A percentile compares a stretch with the other conserved stretches of the same genome.
Conservation (phyloP, 2,113 vertebrate genomes). For the Dipodomys stephensi region DNA sequence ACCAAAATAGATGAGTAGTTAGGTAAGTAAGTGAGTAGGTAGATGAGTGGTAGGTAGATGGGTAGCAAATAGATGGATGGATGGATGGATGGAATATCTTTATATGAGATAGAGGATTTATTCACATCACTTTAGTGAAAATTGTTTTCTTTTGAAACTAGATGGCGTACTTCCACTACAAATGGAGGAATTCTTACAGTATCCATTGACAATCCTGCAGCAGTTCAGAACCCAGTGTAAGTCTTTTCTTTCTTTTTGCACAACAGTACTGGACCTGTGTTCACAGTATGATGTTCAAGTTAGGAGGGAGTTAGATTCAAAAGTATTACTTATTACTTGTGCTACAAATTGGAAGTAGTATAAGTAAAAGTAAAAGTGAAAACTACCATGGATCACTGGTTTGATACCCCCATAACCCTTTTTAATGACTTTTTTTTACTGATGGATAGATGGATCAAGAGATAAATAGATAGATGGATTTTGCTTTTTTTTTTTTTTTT, state of each 20-base stretch:
- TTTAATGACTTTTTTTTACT: neutral
- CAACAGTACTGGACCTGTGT: neutral
- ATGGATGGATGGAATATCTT: neutral
- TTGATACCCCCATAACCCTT: neutral
- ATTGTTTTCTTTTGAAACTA: constrained; percentile 84
- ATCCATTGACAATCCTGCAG: constrained; percentile 97
- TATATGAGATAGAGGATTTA: constrained; percentile 31
- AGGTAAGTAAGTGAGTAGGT: too few species aligned
- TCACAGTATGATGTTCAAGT: constrained; percentile 1
- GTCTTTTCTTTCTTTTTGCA: constrained; percentile 55
- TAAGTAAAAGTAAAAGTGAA: constrained; percentile 47
- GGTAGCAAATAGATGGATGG: neutral
- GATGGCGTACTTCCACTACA: constrained; percentile 93
- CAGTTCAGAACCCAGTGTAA: constrained; percentile 93
- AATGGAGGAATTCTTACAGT: constrained; percentile 94
- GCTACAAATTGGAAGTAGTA: constrained; percentile 14
- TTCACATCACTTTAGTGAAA: constrained; percentile 46
- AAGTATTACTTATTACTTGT: constrained; percentile 17
- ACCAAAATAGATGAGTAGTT: neutral
- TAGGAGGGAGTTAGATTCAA: constrained; percentile 9
- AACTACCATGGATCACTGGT: neutral
- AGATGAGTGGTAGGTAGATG: too few species aligned
- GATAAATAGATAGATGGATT: neutral
- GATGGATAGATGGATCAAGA: too few species aligned
- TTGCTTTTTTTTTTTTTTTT: too few species aligned